phyloP scores from a whole-genome alignment of 2,113 vertebrate genomes.

The Alaudala cheleensis region DNA sequence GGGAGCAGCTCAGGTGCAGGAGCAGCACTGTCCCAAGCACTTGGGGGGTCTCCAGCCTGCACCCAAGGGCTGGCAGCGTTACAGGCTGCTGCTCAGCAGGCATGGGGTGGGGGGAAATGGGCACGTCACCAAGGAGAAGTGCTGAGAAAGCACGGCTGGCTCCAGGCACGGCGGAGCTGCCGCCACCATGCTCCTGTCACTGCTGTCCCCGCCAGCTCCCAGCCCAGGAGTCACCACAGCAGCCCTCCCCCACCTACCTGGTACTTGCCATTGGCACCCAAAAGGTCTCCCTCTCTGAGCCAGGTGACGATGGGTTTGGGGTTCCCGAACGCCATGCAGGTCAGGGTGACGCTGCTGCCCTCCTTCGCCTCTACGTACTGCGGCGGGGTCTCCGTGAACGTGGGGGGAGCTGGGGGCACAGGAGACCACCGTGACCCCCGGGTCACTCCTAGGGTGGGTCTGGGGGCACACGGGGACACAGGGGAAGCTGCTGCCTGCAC shows the following conservation, averaged over 20 bases:
- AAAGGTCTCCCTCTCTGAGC: constrained; percentile 90
- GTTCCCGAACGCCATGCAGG: constrained; percentile 95
- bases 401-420: constrained; percentile 87
- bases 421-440: neutral
- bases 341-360: constrained; percentile 89
- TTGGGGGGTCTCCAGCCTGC: neutral
- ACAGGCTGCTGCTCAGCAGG: neutral
- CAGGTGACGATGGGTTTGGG: constrained; percentile 97
- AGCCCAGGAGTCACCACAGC: neutral
- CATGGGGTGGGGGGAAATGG: neutral
- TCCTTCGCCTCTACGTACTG: constrained; percentile 98
- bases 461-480: no score
- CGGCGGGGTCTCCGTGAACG: constrained; percentile 93
- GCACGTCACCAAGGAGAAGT: neutral
- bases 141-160: neutral
- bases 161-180: neutral
- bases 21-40: neutral
- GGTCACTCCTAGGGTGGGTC: fast-evolving
- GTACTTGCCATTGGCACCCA: constrained; percentile 87
- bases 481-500: neutral
- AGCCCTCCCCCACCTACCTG: constrained; percentile 76
- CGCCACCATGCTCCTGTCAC: fast-evolving
- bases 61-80: neutral
- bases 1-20: neutral
- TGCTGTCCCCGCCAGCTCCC: fast-evolving